Evolutionary conservation across 2,797 vertebrate species (phyloP), one percentile per base, ranked within the genome.

Genomic region (Syncerus caffer): DNA sequence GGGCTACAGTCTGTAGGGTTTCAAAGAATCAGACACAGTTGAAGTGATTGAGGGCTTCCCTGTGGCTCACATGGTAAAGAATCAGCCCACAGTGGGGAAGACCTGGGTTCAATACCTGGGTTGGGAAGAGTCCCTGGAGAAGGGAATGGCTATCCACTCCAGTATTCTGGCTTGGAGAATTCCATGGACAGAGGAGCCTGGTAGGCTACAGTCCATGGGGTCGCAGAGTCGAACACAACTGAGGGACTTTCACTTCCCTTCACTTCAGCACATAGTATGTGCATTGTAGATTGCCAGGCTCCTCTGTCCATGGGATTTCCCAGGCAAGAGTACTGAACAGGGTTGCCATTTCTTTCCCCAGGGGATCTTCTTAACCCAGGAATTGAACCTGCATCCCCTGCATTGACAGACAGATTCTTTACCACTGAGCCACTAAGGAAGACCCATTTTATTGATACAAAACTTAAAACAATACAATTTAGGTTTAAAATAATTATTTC

Each of bases 191-290:
- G 67, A 38, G 67, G 67, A 71, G 3, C 34, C 34, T 71, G 34
- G 34, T 38, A 19, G 34, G 19, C 34, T 71, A 71, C 3, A 71
- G 34, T 1, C 67, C 19, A 38, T 38, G 11, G 19, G 34, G 34
- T 38, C 1, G 0, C 67, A 71, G 34, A 23, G 34, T 38, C 5
- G 0, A 6, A 38, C 67, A 38, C 34, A 38, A 38, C 34, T 71
- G 34, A 71, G 2, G 23, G 67, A 38, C 19, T 38, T 38, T 71
- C 19, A 71, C 67, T 71, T 23, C 11, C 34, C 67, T 71, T 38
- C 34, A 71, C 34, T 23, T 13, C 11, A 71, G 34, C 34, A 38
- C 67, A 23, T 23, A 71, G 34, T 38, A 23, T 0, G 5, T 38
- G 10, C 67, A 13, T 19, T 23, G 34, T 23, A 23, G 34, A 23